phyloP scores from a whole-genome alignment of 2,113 vertebrate species.

The Crotophaga sulcirostris region DNA sequence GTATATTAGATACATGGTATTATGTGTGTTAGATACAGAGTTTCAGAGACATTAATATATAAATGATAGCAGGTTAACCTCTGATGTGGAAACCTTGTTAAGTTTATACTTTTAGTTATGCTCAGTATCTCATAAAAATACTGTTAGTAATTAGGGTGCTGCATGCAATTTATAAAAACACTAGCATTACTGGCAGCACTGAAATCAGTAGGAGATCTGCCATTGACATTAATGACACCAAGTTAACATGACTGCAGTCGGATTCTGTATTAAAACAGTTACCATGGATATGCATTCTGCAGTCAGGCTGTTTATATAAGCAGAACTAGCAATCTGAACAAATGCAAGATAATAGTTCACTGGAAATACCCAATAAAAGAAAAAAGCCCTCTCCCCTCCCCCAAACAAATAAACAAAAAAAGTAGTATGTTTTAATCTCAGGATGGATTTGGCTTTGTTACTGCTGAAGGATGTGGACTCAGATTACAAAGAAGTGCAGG shows the following conservation, averaged over 20 bases:
- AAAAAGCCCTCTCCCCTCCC: neutral
- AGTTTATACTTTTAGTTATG: neutral
- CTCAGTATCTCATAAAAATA: neutral
- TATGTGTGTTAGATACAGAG: neutral
- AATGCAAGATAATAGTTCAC: neutral
- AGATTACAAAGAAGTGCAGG: neutral
- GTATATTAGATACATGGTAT: no score
- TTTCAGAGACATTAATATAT: neutral
- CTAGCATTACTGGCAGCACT: neutral
- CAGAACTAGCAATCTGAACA: neutral
- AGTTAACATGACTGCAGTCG: neutral
- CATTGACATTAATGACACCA: neutral
- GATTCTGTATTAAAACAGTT: slow-evolving; percentile 1
- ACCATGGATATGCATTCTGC: neutral
- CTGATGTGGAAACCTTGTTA: neutral
- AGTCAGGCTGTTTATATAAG: neutral
- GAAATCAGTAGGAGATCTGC: neutral
- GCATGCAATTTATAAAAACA: neutral
- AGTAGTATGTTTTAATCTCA: neutral
- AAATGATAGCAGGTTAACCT: neutral
- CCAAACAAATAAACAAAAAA: neutral
- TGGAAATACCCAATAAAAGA: neutral
- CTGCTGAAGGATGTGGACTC: neutral
- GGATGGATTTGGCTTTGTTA: neutral
- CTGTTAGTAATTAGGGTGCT: neutral